Conservation (phyloP, 37 sponge, comb jelly and placozoan species). For the Tethya wilhelma region DNA sequence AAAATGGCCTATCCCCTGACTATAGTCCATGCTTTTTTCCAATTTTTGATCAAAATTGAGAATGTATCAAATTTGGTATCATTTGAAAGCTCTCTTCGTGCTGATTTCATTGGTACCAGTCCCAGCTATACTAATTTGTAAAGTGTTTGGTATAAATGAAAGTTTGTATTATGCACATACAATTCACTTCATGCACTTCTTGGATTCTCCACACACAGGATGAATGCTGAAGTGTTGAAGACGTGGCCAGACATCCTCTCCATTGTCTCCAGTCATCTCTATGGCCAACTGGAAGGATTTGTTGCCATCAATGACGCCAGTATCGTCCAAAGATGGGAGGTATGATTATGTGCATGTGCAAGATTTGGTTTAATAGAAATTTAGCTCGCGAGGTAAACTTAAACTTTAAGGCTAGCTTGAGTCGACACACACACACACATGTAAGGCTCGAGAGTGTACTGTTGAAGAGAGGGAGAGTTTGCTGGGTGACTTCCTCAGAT, state of each 20-base stretch:
- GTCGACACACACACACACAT: not conserved
- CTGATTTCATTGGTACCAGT: too few species aligned
- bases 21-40: too few species aligned
- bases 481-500: slow-evolving; percentile 46
- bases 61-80: too few species aligned
- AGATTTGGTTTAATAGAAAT: not conserved
- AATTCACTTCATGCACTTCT: too few species aligned
- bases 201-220: slow-evolving; percentile 1
- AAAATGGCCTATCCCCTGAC: too few species aligned
- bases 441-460: not conserved
- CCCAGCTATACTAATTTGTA: too few species aligned
- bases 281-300: slow-evolving; percentile 41
- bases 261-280: slow-evolving; percentile 18
- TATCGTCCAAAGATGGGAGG: slow-evolving; percentile 3
- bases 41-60: too few species aligned
- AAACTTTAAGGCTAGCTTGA: not conserved
- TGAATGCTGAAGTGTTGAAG: slow-evolving; percentile 43
- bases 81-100: too few species aligned
- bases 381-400: not conserved
- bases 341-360: too few species aligned
- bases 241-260: slow-evolving; percentile 22
- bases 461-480: slow-evolving; percentile 16
- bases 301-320: not conserved
- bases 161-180: too few species aligned
- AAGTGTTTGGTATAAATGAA: too few species aligned